Evolutionary conservation across 2,113 vertebrate species (phyloP).

Genomic region (Peromyscus californicus): DNA sequence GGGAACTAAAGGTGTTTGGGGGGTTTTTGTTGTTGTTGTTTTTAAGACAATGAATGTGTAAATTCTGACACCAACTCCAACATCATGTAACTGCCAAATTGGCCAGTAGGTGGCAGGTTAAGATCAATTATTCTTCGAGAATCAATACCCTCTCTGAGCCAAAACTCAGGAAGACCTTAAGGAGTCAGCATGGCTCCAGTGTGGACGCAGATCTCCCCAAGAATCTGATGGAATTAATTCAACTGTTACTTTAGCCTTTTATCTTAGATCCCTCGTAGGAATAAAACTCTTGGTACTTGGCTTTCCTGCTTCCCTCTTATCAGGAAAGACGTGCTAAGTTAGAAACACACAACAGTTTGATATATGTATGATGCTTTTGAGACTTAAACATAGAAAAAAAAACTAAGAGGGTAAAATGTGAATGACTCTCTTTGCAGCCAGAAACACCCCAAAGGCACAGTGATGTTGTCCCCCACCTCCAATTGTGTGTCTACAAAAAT

Average conservation of each 20-base stretch:
- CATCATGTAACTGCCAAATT: not conserved
- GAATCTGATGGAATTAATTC: not conserved
- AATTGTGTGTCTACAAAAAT: not conserved
- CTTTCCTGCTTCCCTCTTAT: not conserved
- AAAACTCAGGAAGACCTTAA: not conserved
- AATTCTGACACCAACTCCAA: not conserved
- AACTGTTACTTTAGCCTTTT: not conserved
- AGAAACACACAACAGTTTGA: not conserved
- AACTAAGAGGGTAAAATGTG: not conserved
- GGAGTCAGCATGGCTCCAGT: too few relatives aligned
- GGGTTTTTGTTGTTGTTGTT: not conserved
- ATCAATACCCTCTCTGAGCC: not conserved
- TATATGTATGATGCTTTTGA: not conserved
- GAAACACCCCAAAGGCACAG: not conserved
- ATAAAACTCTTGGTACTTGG: not conserved
- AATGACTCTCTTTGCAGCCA: not conserved
- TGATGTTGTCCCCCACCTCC: too few relatives aligned
- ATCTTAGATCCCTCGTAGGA: not conserved
- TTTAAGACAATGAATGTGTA: not conserved
- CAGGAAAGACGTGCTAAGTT: not conserved
- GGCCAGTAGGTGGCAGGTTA: conserved; percentile 79
- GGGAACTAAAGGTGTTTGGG: not conserved
- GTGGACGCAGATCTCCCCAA: not conserved
- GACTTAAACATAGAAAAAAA: not conserved
- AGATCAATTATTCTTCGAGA: conserved; percentile 47